Base-by-base conservation (phyloP, 2,113 vertebrate genomes). In the Cebus imitator region DNA sequence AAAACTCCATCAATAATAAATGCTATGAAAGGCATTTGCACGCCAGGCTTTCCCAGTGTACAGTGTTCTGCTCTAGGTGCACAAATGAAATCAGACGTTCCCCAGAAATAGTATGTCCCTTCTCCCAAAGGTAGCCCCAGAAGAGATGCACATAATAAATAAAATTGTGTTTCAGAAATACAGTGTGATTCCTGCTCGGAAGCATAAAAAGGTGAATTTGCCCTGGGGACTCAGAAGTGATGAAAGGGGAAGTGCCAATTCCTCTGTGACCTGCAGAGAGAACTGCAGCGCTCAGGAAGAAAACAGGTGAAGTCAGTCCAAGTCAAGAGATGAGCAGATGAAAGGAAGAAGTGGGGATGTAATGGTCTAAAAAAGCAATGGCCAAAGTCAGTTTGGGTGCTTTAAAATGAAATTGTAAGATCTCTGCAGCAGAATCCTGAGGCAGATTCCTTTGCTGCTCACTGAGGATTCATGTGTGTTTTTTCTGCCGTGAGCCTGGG, bases 51-150 rank as follows among this genome's bases (percentile, higher is more conserved):
- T 72, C 4, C 5, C 1, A 8, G 5, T 3, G 3, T 11, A 4
- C 3, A 35, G 0, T 40, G 0, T 1, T 3, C 11, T 58, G 8
- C 27, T 92, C 37, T 35, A 64, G 35, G 21, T 12, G 6, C 7
- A 5, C 6, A 2, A 8, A 40, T 0, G 6, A 43, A 30, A 35
- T 25, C 10, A 4, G 0, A 25, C 6, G 14, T 2, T 12, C 17
- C 10, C 35, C 23, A 27, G 43, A 50, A 92, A 20, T 0, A 16
- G 0, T 57, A 10, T 14, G 3, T 0, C 8, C 16, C 8, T 14
- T 37, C 48, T 21, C 21, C 27, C 12, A 23, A 27, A 35, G n/a
- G 7, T 5, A 79, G 8, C 27, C 14, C 12, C 8, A 70, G 27
- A 18, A 18, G 7, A 80, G 6, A 50, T 32, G 8, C 18, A 27